Base-by-base conservation (phyloP, 2,888 invertebrate genomes). In the Rhingia campestris region DNA sequence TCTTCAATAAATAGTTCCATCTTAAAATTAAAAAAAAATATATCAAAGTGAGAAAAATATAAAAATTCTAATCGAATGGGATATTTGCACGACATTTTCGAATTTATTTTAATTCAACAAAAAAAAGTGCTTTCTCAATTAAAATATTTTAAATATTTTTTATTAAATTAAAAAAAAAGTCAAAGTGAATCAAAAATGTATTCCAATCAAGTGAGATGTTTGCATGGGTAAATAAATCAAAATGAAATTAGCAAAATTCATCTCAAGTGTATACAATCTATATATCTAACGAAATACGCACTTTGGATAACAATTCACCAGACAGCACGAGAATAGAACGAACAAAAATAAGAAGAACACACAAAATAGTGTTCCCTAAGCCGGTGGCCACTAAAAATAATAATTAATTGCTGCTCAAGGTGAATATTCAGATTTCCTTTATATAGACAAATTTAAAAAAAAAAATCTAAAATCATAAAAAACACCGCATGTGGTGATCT, bases 371-470 rank as follows among this genome's bases (percentile, higher is more conserved):
- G 53, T 47, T 49, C 53, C 47, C 41, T 56, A 53, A 76, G 67
- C 75, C 75, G 77, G 73, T 73, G 73, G 67, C 67, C 56, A 54
- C 63, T 39, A 51, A 67, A 69, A 45, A 54, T 35, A 72, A 51
- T 39, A 77, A 77, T 63, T 73, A 63, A 69, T 77, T 64, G 53
- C 56, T 77, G 63, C 39, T 69, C 53, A 82, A 77, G 82, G 82
- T 82, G 73, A 67, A 66, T 51, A n/a, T 54, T 59, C 33, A 70
- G 49, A 70, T 56, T 80, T 30, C 53, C 43, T 72, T 63, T 63
- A 54, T 64, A 66, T 51, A 12, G 12, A 77, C 39, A 59, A 47
- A 39, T 10, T 9, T 4, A 53, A 32, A 4, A 45, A 32, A 61
- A 58, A 3, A 64, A 69, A 39, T 37, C n/a, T 58, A 14, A 9